These are phyloP conservation scores for Drosophila barbarae DNA, from an alignment of 2,888 invertebrate species.

Conservation along the genomic window DNA sequence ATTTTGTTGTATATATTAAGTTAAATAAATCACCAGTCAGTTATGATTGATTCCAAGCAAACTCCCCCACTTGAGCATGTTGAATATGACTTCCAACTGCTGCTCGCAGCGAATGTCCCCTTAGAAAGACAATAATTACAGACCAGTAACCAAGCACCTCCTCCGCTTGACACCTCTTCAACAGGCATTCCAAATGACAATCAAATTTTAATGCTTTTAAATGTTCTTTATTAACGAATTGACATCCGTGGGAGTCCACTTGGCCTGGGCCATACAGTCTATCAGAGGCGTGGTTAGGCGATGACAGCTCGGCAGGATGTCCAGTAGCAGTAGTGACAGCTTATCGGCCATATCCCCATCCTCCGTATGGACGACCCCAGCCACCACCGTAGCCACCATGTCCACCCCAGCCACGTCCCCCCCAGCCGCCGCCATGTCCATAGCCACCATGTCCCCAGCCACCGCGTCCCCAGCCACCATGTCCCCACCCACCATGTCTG, in stretches of 20 bases:
- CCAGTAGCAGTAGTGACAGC: no score
- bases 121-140: constrained; percentile 5
- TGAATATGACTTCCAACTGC: background rate
- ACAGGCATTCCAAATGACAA: constrained; percentile 18
- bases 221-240: constrained; percentile 52
- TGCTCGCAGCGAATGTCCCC: background rate
- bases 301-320: background rate
- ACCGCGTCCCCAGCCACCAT: constrained; percentile 13
- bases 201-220: constrained; percentile 29
- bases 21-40: background rate
- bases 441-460: constrained; percentile 12
- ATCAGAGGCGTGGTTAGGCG: constrained; percentile 11
- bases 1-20: background rate
- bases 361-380: background rate
- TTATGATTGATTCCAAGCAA: background rate
- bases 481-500: constrained; percentile 24
- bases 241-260: background rate
- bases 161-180: background rate
- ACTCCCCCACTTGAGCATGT: background rate
- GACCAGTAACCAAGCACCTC: background rate
- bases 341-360: constrained; percentile 36
- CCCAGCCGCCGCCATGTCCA: constrained; percentile 18
- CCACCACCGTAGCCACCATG: constrained; percentile 14
- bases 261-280: background rate
- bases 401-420: constrained; percentile 21